Conservation (phyloP, 2,888 invertebrate species). For the Sminthurides aquaticus region DNA sequence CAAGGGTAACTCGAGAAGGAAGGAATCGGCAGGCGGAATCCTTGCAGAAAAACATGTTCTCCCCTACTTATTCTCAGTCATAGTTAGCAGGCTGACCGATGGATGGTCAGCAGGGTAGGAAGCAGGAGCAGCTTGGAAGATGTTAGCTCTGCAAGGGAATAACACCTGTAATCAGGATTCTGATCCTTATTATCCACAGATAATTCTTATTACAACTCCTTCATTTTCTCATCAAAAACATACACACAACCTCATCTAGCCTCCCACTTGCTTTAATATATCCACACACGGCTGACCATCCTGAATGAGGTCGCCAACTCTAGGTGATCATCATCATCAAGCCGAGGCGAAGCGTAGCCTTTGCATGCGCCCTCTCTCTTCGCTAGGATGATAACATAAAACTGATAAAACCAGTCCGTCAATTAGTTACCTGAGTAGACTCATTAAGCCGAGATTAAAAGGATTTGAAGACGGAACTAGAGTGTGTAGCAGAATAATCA, state of each 20-base stretch:
- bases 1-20: no score
- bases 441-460: background rate
- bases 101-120: no score
- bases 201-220: no score
- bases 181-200: background rate
- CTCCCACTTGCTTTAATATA: background rate
- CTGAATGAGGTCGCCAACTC: conserved; percentile 17
- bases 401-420: no score
- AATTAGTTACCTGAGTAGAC: background rate
- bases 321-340: background rate
- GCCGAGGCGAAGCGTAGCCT: background rate
- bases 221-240: background rate
- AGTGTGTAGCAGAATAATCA: background rate
- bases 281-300: conserved; percentile 20
- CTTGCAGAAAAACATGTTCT: no score
- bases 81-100: no score
- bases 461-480: background rate
- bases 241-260: no score
- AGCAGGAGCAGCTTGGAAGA: no score
- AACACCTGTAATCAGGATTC: background rate
- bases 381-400: no score
- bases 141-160: no score
- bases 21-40: no score
- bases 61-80: no score
- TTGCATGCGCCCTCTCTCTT: background rate